Evolutionary conservation across 2,113 vertebrate species (phyloP).

Genomic region (Petromus typicus): DNA sequence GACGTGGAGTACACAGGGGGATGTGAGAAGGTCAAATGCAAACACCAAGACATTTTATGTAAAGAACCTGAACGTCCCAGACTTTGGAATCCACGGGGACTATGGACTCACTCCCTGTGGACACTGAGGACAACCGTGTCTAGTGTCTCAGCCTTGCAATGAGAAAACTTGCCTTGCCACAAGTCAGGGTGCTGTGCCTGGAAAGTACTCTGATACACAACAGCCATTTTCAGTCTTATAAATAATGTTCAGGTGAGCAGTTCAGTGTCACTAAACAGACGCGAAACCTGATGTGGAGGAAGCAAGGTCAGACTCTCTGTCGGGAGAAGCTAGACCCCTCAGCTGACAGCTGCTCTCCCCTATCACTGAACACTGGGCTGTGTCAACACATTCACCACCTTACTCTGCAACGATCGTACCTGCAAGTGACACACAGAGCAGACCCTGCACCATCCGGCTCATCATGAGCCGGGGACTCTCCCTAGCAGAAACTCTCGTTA

Average conservation of each 20-base stretch:
- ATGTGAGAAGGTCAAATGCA: not conserved
- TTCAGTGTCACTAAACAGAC: not conserved
- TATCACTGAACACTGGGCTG: rapidly evolving
- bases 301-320: rapidly evolving
- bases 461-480: not conserved
- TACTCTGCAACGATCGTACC: not conserved
- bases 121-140: no score
- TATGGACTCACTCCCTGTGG: not conserved
- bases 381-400: not conserved
- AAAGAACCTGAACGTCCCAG: not conserved
- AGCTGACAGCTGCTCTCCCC: no score
- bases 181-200: not conserved
- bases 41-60: not conserved
- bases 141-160: not conserved
- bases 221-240: not conserved
- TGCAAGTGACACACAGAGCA: no score
- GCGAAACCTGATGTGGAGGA: no score
- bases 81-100: not conserved
- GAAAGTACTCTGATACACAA: not conserved
- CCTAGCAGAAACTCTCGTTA: not conserved
- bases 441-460: no score
- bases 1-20: not conserved
- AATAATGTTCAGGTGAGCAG: not conserved
- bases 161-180: not conserved
- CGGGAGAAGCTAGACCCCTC: not conserved